These are phyloP conservation scores for Cynoglossus semilaevis DNA, from an alignment of 2,113 vertebrate species.

Conservation along the genomic window DNA sequence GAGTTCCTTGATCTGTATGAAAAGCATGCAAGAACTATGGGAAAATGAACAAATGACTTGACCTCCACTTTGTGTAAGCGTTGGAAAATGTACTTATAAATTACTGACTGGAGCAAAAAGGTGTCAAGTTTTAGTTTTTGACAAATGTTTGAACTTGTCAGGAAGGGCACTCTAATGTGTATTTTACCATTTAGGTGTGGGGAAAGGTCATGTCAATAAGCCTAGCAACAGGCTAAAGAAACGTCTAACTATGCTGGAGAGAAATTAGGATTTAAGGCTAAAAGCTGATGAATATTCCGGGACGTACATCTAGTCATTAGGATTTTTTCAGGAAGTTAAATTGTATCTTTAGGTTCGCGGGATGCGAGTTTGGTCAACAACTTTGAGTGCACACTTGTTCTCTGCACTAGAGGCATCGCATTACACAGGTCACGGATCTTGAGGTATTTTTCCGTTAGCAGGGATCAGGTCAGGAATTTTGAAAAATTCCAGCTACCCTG, in stretches of 20 bases:
- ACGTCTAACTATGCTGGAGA: neutral
- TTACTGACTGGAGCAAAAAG: no score
- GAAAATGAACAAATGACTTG: no score
- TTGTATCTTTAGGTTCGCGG: no score
- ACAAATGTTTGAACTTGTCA: slow-evolving; percentile 25
- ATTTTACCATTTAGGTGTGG: slow-evolving; percentile 23
- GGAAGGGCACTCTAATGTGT: neutral
- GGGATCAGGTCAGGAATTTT: slow-evolving; percentile 75
- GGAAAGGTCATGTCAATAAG: slow-evolving; percentile 3
- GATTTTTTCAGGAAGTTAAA: no score
- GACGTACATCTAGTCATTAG: no score
- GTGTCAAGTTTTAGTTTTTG: no score
- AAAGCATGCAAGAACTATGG: no score
- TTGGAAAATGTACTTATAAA: no score
- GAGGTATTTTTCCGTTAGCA: slow-evolving; percentile 63
- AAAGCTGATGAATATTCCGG: no score
- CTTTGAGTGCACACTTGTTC: slow-evolving; percentile 45
- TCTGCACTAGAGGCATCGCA: slow-evolving; percentile 59
- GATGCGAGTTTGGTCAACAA: slow-evolving; percentile 17
- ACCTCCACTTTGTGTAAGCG: no score
- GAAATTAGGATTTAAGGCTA: neutral
- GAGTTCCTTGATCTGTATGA: no score
- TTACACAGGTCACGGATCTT: slow-evolving; percentile 74
- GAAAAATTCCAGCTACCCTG: slow-evolving; percentile 58
- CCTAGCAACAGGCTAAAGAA: neutral